These are phyloP conservation scores for Cotesia vestalis DNA, from an alignment of 1,140 invertebrate species.

Conservation along the genomic window DNA sequence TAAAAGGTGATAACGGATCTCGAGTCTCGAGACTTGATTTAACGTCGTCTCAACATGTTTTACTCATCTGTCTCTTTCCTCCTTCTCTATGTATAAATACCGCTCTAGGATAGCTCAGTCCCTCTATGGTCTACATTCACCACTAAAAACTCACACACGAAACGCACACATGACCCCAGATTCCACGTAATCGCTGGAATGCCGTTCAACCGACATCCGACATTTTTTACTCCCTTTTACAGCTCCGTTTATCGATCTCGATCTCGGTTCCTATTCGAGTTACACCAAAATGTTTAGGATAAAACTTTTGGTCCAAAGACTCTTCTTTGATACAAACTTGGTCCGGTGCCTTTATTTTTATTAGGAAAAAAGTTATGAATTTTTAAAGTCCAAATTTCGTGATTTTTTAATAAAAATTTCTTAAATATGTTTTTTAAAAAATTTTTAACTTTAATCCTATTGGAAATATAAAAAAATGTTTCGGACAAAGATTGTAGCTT, in stretches of 20 bases:
- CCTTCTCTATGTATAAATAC: neutral
- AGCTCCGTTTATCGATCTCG: neutral
- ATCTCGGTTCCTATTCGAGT: neutral
- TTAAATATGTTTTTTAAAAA: too few species aligned
- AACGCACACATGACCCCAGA: constrained; percentile 29
- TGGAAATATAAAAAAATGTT: too few species aligned
- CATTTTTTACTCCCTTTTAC: constrained; percentile 36
- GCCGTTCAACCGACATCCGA: constrained; percentile 39
- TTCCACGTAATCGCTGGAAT: constrained; percentile 53
- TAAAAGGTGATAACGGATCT: constrained; percentile 52
- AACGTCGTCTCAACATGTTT: constrained; percentile 23
- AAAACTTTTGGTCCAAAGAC: too few species aligned
- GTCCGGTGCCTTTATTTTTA: too few species aligned
- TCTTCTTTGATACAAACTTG: too few species aligned
- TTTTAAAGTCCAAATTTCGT: too few species aligned
- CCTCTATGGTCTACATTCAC: neutral
- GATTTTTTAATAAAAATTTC: too few species aligned
- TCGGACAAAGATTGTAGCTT: too few species aligned
- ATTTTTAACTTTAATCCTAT: too few species aligned
- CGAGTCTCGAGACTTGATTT: constrained; percentile 30
- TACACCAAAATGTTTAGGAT: too few species aligned
- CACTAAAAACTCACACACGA: constrained; percentile 34
- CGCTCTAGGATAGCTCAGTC: neutral
- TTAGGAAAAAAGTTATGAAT: too few species aligned
- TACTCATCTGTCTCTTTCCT: neutral